Base-by-base conservation (phyloP, 1,140 invertebrate species). In the Anagrus nilaparvatae region DNA sequence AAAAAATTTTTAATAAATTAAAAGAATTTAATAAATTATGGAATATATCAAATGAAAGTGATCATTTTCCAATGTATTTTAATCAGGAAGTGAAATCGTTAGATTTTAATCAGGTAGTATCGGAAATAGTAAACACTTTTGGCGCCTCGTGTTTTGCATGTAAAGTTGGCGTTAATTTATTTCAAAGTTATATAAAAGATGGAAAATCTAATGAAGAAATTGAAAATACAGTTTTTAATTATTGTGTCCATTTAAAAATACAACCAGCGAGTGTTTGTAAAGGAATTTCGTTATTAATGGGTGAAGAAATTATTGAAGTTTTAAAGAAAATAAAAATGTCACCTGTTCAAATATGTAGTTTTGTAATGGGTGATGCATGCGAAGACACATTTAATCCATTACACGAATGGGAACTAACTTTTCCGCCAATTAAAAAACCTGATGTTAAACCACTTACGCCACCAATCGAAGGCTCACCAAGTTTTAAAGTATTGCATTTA, bases 401-500 rank as follows among this genome's bases (percentile, higher is more conserved):
- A 21, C 87, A 91, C 52, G 85, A 93, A 43, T 94, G 90, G 90
- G 79, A 84, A 53, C 80, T 93, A 0, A 74, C 80, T 4, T 86
- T 93, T 51, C 86, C 87, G 4, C 85, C 85, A 0, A 81, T 88
- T 20, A 81, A 82, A 0, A 91, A 91, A 58, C 86, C 84, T 7
- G 61, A 74, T 0, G 54, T 76, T 0, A 63, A 70, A 20, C 69
- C 74, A 37, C 63, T 78, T 5, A 72, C 76, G 12, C 67, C 82
- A 12, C 86, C 87, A 2, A 70, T 79, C 55, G 76, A 78, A 32
- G 76, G 72, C 24, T 79, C 78, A 0, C 83, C 85, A 0, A 81
- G 79, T n/a, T 84, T 92, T 52, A 91, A 90, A 73, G 87, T 94
- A 4, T 69, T 96, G 5, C 91, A 96, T 54, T 77, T 96, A 32